A percentile compares a stretch with the other conserved stretches of the same genome.
phyloP scores from a whole-genome alignment of 2,797 vertebrate species.

The Aphelocoma californica region DNA sequence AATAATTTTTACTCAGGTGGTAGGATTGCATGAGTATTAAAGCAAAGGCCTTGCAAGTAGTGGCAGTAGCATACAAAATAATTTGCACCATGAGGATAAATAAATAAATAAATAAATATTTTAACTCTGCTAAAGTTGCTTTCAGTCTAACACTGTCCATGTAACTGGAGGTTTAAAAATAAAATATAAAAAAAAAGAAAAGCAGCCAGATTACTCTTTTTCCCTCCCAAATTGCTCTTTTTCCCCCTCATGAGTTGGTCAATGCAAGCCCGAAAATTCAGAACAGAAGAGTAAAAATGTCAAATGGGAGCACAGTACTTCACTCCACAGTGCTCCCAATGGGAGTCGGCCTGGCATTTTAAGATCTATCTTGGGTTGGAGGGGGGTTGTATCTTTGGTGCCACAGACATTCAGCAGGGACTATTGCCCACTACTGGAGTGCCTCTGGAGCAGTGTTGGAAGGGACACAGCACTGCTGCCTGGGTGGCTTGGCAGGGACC shows the following conservation, averaged over 20 bases:
- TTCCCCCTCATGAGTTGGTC: background rate
- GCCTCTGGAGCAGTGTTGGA: background rate
- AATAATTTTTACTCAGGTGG: background rate
- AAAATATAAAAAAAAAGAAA: no score
- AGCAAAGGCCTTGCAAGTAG: background rate
- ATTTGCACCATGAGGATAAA: background rate
- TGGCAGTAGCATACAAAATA: background rate
- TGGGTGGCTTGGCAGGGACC: background rate
- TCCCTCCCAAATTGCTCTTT: background rate
- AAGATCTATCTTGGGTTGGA: background rate
- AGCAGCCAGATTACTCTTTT: background rate
- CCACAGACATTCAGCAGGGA: background rate
- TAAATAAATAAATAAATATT: background rate
- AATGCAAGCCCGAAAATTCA: background rate
- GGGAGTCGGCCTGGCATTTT: background rate
- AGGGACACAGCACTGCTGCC: accelerated
- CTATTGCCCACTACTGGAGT: background rate
- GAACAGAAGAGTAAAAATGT: background rate
- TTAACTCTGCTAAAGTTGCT: background rate
- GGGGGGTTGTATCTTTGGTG: background rate
- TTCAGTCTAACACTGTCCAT: background rate
- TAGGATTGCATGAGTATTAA: background rate
- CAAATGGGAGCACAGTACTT: accelerated
- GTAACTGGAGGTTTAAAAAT: background rate
- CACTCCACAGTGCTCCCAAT: accelerated